Base-by-base conservation (phyloP, 2,888 invertebrate genomes). In the Idaea biselata region DNA sequence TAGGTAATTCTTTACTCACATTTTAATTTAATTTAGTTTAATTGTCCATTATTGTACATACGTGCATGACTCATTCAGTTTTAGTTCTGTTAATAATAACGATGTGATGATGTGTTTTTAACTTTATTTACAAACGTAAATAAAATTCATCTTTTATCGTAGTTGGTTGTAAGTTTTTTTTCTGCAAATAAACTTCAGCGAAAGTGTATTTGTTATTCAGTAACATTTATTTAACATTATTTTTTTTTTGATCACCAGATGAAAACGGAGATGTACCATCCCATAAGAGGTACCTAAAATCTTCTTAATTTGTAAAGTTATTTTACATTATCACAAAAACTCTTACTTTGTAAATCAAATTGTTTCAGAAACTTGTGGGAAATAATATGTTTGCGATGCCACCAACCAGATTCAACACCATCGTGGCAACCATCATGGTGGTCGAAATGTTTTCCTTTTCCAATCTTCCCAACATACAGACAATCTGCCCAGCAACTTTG, bases 361-460 rank as follows among this genome's bases (percentile, higher is more conserved):
- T 1, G 25, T 25, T 5, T 25, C 16, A 72, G 72, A 11, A 90
- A 87, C 62, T 96, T 95, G 95, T 94, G 95, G 93, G 94, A 95
- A 76, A 84, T 91, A 55, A 90, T 96, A 70, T 96, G 95, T 77
- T 83, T 95, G 62, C 94, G 95, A 83, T 96, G 95, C 82, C 93
- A 95, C 68, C 88, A 93, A 77, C 90, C 93, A 80, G 95, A 95
- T 55, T 16, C 76, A 0, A 81, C 86, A 4, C 84, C 94, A 0
- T 94, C 95, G 0, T 95, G 95, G 95, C 93, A 95, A 75, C 96
- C 96, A 0, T 79, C 88, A 0, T 93, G 94, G 79, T 96, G 96
- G 96, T 83, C 91, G n/a, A 93, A 89, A 76, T 75, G 94, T 16
- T 95, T 94, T 74, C 96, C 96, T 0, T 95, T 95, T 73, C 96